phyloP scores from a whole-genome alignment of 2,888 invertebrate genomes.

The Nymphalis urticae region DNA sequence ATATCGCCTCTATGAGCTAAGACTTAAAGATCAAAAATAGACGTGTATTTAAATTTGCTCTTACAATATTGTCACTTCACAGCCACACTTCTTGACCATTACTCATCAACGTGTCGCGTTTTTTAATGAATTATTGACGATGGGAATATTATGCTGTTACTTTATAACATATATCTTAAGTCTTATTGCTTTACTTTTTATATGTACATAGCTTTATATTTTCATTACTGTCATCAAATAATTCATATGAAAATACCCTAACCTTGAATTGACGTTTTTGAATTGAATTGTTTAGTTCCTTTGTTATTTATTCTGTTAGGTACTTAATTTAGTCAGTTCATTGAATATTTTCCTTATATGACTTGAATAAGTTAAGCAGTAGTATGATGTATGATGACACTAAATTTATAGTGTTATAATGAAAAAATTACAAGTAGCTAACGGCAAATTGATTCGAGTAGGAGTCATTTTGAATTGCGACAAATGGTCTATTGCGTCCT shows the following conservation, averaged over 20 bases:
- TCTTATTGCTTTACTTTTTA: not conserved
- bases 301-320: too few relatives aligned
- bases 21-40: slow-evolving; percentile 19
- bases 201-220: not conserved
- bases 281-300: too few relatives aligned
- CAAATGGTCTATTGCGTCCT: slow-evolving; percentile 1
- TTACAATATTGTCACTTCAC: slow-evolving; percentile 22
- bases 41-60: slow-evolving; percentile 4
- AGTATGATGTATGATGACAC: not conserved
- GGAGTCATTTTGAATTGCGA: slow-evolving; percentile 1
- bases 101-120: slow-evolving; percentile 49
- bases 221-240: not conserved
- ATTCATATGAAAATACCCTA: too few relatives aligned
- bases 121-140: slow-evolving; percentile 51
- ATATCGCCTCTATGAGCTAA: slow-evolving; percentile 36
- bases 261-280: too few relatives aligned
- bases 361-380: not conserved
- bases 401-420: not conserved
- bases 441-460: not conserved
- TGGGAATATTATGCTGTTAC: slow-evolving; percentile 47
- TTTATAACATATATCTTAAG: slow-evolving; percentile 35
- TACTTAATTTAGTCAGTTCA: too few relatives aligned
- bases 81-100: slow-evolving; percentile 47
- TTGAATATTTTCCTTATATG: not conserved
- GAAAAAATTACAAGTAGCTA: not conserved